Evolutionary conservation across 2,113 vertebrate genomes (phyloP).

Genomic region (Dinomys branickii): DNA sequence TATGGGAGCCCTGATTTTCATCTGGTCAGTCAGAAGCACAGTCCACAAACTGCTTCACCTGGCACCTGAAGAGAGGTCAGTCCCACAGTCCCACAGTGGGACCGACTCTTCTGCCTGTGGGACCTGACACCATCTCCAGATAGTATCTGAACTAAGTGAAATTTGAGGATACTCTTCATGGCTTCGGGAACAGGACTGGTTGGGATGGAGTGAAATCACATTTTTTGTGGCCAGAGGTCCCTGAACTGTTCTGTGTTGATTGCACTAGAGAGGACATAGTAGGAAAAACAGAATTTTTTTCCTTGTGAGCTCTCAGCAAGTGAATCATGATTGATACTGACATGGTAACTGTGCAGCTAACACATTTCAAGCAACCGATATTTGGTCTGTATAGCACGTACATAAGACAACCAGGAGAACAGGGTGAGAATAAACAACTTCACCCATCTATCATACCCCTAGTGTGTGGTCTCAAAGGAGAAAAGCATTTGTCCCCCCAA

Average conservation of each 20-base stretch:
- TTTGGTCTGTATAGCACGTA: background rate
- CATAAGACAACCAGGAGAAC: background rate
- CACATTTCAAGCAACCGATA: background rate
- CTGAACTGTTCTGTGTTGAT: background rate
- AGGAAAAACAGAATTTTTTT: background rate
- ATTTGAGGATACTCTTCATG: background rate
- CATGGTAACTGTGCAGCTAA: background rate
- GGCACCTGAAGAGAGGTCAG: background rate
- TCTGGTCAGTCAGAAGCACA: background rate
- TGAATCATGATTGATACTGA: background rate
- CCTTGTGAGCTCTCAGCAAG: background rate
- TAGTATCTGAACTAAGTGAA: background rate
- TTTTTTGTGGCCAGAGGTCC: background rate
- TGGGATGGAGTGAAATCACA: background rate
- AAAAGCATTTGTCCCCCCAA: background rate
- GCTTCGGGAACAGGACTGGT: background rate
- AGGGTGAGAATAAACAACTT: accelerated
- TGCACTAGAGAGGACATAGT: background rate
- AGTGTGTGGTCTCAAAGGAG: background rate
- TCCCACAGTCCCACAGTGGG: background rate
- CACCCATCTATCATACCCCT: too few species aligned
- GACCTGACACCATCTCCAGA: background rate
- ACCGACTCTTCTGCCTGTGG: background rate
- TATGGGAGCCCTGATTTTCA: background rate
- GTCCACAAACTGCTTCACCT: background rate